These are phyloP conservation scores for Leucophenga varia DNA, from an alignment of 1,140 invertebrate genomes.

Conservation along the genomic window DNA sequence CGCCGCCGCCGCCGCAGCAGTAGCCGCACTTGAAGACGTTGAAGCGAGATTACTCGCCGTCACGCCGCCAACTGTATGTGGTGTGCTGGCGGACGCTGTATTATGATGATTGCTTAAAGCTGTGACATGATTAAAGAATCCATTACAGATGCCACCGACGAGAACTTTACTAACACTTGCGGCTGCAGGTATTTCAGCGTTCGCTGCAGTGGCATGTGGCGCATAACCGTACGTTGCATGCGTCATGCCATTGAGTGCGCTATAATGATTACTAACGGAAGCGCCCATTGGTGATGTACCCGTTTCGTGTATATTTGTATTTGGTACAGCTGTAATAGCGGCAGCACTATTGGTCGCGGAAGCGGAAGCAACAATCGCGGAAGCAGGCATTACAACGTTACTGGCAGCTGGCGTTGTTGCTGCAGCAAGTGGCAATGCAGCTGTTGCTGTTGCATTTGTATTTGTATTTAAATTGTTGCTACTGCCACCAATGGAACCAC, in stretches of 20 bases:
- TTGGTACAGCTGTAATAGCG: no score
- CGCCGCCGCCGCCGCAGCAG: neutral
- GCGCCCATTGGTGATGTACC: no score
- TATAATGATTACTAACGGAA: constrained; percentile 23
- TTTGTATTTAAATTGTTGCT: neutral
- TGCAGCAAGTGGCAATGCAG: constrained; percentile 14
- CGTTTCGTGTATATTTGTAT: no score
- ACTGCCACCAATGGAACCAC: neutral
- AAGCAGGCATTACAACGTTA: no score
- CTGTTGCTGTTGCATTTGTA: constrained; percentile 14
- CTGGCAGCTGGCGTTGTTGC: constrained; percentile 8
- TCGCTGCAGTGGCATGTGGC: neutral
- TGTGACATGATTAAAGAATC: no score
- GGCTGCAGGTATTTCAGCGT: no score
- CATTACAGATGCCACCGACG: no score
- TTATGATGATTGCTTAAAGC: no score
- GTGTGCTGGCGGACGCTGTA: constrained; percentile 2
- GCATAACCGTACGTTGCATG: no score
- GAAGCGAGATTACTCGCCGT: neutral
- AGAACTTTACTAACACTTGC: no score
- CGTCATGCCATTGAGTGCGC: constrained; percentile 8
- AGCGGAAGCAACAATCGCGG: neutral
- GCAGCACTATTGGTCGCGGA: no score
- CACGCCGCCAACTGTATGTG: no score
- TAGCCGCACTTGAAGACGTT: neutral